Evolutionary conservation across 2,888 invertebrate genomes (phyloP), one percentile per base, ranked within the genome.

Genomic region (Vanessa cardui): DNA sequence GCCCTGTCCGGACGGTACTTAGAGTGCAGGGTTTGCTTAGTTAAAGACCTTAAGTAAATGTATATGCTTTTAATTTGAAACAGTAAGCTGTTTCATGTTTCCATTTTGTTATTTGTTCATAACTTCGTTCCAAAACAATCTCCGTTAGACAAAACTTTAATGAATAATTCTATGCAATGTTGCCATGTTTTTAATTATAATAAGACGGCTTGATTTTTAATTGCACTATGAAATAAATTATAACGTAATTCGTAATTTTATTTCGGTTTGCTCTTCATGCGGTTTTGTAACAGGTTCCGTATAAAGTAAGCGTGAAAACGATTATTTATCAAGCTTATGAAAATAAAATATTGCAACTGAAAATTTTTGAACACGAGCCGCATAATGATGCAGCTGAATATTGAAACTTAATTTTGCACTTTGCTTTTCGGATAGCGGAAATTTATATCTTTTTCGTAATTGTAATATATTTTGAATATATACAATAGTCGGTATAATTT

Each of bases 261-360:
- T 62, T 64, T 68, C 20, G 18, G 21, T 47, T 58, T 62, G 31
- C 54, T 60, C 62, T 65, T 58, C 62, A 33, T 61, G 72, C 49
- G 66, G 66, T 65, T n/a, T 67, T 60, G 62, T 64, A 62, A 64
- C 58, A 54, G 62, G 54, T 66, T 67, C 66, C 64, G 58, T 58
- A 58, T 54, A 62, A 58, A 33, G 58, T 64, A 65, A 62, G 69
- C 68, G 49, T 58, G 68, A 52, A 62, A 73, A 64, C 58, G 66
- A 72, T 70, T 67, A 70, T 67, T 69, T 71, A 73, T 73, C 64
- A 59, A 59, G 68, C 64, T 64, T 68, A 68, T 72, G 66, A 66
- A 70, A 68, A 68, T 72, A 70, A 70, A 72, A 73, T 66, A 68
- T 65, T 58, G 52, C 47, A 58, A 46, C 62, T n/a, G 58, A 39